Evolutionary conservation across 2,797 vertebrate genomes (phyloP).

Genomic region (Gymnothorax javanicus): DNA sequence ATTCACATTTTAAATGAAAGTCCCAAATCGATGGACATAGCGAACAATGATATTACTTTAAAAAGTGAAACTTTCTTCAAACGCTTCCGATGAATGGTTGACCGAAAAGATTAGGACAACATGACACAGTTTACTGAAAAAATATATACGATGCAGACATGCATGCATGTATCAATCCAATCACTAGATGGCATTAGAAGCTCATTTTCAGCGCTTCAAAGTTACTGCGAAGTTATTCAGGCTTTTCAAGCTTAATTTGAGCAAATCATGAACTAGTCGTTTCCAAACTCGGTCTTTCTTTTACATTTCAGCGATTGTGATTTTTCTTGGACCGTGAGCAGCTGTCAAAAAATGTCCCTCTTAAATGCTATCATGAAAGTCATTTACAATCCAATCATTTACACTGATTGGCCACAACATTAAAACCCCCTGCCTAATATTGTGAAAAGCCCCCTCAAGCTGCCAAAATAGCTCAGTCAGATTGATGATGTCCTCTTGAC

Average conservation of each 20-base stretch:
- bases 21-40: not conserved
- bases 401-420: too few relatives aligned
- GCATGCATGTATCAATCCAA: not conserved
- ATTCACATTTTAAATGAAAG: not conserved
- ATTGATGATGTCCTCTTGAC: too few relatives aligned
- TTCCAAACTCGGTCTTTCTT: not conserved
- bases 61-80: not conserved
- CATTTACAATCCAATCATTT: too few relatives aligned
- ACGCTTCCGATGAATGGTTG: not conserved
- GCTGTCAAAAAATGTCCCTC: too few relatives aligned
- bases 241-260: not conserved
- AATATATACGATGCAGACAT: not conserved
- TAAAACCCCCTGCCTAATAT: too few relatives aligned
- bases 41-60: not conserved
- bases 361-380: too few relatives aligned
- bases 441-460: too few relatives aligned
- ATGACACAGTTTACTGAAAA: not conserved
- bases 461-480: too few relatives aligned
- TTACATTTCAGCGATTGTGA: too few relatives aligned
- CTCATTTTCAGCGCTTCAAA: not conserved
- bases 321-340: too few relatives aligned
- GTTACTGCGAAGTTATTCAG: not conserved
- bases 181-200: not conserved
- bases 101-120: not conserved
- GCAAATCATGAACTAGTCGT: not conserved